Conservation (phyloP, 2,888 invertebrate genomes). For the Amphipoea lucens region DNA sequence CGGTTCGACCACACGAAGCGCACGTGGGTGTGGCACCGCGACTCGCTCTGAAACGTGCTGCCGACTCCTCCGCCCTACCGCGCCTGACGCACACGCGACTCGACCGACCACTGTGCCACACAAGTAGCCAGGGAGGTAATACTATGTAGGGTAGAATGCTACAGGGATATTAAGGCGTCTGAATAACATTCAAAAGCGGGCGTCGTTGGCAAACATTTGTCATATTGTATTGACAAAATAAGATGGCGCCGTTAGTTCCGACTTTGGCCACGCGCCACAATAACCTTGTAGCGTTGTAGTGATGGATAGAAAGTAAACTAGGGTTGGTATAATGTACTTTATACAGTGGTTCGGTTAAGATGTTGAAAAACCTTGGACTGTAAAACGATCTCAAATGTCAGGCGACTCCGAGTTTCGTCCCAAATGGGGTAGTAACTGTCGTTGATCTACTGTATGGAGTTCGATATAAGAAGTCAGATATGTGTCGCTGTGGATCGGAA, state of each 20-base stretch:
- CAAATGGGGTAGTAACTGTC: not conserved
- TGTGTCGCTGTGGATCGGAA: slow-evolving; percentile 7
- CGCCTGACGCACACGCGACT: not conserved
- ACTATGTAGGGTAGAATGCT: not conserved
- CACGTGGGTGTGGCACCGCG: slow-evolving; percentile 98
- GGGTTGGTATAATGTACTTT: not conserved
- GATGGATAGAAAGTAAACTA: not conserved
- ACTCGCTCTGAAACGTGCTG: slow-evolving; percentile 91
- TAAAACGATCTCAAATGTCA: slow-evolving; percentile 41
- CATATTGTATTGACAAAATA: not conserved
- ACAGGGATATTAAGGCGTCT: not conserved
- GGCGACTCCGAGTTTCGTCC: slow-evolving; percentile 27
- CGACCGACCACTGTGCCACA: not conserved
- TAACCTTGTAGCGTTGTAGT: slow-evolving; percentile 1
- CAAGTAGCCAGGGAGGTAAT: not conserved
- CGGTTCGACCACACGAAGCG: slow-evolving; percentile 98
- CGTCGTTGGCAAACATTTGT: not conserved
- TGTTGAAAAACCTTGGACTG: slow-evolving; percentile 22
- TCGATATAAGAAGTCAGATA: not conserved
- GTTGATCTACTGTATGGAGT: slow-evolving; percentile 19
- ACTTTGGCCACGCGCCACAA: not conserved
- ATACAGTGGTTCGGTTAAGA: slow-evolving; percentile 13
- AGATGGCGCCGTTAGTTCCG: not conserved
- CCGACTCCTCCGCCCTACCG: not conserved
- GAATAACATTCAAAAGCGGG: not conserved